A percentile compares a stretch with the other conserved stretches of the same genome.
Evolutionary conservation across 2,888 invertebrate species (phyloP).

Genomic region (Ophioninae sp.): DNA sequence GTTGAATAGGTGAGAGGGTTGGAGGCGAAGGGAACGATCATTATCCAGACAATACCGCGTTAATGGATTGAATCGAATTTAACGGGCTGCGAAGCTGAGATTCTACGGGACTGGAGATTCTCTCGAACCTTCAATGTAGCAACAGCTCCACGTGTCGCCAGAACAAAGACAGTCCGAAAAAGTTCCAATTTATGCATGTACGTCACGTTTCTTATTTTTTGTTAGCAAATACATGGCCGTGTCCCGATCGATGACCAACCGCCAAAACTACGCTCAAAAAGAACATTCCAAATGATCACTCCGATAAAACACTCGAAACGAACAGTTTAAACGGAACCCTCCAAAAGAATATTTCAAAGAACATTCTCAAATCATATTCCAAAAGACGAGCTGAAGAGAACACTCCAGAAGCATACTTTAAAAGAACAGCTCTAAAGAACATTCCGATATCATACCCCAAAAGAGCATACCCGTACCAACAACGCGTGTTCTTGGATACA

Average conservation of each 20-base stretch:
- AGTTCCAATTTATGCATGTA: neutral
- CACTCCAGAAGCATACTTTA: too few species aligned
- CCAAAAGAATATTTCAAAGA: too few species aligned
- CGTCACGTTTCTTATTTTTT: neutral
- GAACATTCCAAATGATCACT: too few species aligned
- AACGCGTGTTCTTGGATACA: neutral
- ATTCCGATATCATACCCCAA: neutral
- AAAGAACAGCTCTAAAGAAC: too few species aligned
- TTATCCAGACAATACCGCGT: constrained; percentile 78
- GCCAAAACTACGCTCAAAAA: neutral
- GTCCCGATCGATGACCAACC: neutral
- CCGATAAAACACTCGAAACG: too few species aligned
- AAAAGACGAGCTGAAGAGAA: too few species aligned
- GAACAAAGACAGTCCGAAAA: neutral
- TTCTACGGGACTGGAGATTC: constrained; percentile 50
- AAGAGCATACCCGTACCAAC: neutral
- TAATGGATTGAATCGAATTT: constrained; percentile 79
- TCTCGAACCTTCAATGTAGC: constrained; percentile 24
- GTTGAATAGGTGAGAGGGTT: constrained; percentile 15
- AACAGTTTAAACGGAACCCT: too few species aligned
- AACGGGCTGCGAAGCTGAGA: constrained; percentile 72
- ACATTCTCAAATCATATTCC: too few species aligned
- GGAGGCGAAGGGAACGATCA: constrained; percentile 67
- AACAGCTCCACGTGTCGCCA: neutral
- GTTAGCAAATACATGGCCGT: neutral